Base-by-base conservation (phyloP, 2,888 invertebrate species). In the Athalia rosae region DNA sequence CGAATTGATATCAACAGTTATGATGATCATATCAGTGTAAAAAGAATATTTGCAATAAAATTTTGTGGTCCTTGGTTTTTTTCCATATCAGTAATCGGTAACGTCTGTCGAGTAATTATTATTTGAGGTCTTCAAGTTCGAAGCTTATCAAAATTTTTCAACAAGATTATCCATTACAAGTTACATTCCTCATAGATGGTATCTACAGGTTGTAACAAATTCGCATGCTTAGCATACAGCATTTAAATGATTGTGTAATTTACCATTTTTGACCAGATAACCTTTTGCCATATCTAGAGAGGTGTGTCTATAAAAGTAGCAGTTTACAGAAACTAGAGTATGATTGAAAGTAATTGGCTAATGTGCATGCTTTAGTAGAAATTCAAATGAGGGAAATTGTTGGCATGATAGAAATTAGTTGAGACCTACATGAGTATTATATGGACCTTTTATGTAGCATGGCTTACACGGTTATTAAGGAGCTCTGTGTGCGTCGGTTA, bases 401-500 rank as follows among this genome's bases (percentile, higher is more conserved):
- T 53, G 47, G n/a, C n/a, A n/a, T n/a, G 45, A 45, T 45, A n/a
- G n/a, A 47, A 58, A 59, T 13, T 43, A 43, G 8, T 47, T 56
- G 5, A 28, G 7, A 45, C 15, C n/a, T 9, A 71, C 15, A 45
- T 7, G 6, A 15, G 13, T 4, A 8, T n/a, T 28, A n/a, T 4
- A 8, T 7, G 47, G 11, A n/a, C 43, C 5, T 58, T 45, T 13
- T 15, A 11, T 7, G 45, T 45, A n/a, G 77, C 79, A 79, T 28
- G 43, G 90, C 92, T 92, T 87, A 93, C 92, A 93, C 91, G 4
- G 93, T 93, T 76, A 93, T 90, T 76, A 92, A 80, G 79, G 92
- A 92, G 80, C 90, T 90, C 84, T 93, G 92, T 78, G 88, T 89
- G 48, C 85, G 81, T 50, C 83, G 84, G 4, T 76, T 61, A 69